Conservation (phyloP, 2,888 invertebrate species). For the Trichogramma dendrolimi region DNA sequence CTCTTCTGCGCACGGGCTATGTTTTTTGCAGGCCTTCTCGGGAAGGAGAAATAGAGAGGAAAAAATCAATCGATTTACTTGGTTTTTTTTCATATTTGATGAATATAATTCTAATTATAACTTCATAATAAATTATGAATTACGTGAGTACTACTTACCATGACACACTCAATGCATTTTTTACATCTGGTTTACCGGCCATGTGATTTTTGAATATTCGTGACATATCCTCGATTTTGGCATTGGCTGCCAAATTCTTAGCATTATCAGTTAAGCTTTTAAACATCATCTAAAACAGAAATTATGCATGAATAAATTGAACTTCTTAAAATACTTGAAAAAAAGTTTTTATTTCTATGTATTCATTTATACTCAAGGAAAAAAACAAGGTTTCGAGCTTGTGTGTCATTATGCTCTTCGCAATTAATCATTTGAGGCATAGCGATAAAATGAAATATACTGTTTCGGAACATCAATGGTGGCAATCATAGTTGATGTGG, state of each 20-base stretch:
- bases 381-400: too few species aligned
- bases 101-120: background rate
- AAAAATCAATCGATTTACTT: too few species aligned
- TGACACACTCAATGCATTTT: slow-evolving; percentile 87
- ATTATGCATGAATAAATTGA: background rate
- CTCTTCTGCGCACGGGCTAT: too few species aligned
- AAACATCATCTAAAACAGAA: slow-evolving; percentile 76
- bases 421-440: too few species aligned
- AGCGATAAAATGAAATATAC: too few species aligned
- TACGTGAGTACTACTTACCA: slow-evolving; percentile 66
- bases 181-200: slow-evolving; percentile 87
- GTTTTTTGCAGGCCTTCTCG: background rate
- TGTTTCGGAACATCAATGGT: too few species aligned
- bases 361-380: too few species aligned
- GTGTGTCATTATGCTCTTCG: too few species aligned
- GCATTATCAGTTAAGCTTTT: slow-evolving; percentile 90
- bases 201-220: slow-evolving; percentile 90
- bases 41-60: background rate
- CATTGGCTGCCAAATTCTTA: slow-evolving; percentile 91
- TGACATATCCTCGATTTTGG: slow-evolving; percentile 98
- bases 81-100: background rate
- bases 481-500: too few species aligned
- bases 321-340: background rate
- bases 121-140: background rate
- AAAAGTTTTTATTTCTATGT: too few species aligned